A percentile compares a stretch with the other conserved stretches of the same genome.
Evolutionary conservation across 2,888 invertebrate genomes (phyloP).

Genomic region (Drosophila crucigera): DNA sequence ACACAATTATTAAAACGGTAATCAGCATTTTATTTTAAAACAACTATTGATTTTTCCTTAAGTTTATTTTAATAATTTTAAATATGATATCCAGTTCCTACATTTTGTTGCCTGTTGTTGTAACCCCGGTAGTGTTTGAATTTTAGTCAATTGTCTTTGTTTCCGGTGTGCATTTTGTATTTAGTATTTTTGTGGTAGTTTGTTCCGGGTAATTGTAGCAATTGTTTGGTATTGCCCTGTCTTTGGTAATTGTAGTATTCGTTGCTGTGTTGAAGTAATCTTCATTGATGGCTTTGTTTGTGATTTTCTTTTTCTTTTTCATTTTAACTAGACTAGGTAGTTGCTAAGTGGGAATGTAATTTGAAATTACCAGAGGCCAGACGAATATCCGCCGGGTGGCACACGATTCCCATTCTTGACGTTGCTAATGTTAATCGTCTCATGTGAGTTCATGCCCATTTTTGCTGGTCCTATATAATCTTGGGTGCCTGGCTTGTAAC

Average conservation of each 20-base stretch:
- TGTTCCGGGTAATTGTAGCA: neutral
- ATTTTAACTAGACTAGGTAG: too few relatives aligned
- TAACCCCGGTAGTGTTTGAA: neutral
- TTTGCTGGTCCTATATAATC: constrained; percentile 10
- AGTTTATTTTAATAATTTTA: neutral
- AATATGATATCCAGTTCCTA: neutral
- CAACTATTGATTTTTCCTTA: neutral
- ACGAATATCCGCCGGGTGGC: constrained; percentile 22
- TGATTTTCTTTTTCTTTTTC: neutral
- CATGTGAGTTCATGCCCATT: neutral
- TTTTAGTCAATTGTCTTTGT: neutral
- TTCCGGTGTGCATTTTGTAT: neutral
- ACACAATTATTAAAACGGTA: neutral
- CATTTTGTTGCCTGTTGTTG: too few relatives aligned
- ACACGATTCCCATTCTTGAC: neutral
- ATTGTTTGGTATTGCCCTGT: neutral
- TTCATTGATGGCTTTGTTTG: neutral
- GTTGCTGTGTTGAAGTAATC: neutral
- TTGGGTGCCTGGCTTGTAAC: constrained; percentile 16
- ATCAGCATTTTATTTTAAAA: neutral
- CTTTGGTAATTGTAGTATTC: too few relatives aligned
- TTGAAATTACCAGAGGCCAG: constrained; percentile 22
- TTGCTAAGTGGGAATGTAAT: neutral
- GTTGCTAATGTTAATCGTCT: neutral
- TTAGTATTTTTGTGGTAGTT: neutral